phyloP scores from a whole-genome alignment of 2,797 vertebrate genomes.

The Galagoides demidoff region DNA sequence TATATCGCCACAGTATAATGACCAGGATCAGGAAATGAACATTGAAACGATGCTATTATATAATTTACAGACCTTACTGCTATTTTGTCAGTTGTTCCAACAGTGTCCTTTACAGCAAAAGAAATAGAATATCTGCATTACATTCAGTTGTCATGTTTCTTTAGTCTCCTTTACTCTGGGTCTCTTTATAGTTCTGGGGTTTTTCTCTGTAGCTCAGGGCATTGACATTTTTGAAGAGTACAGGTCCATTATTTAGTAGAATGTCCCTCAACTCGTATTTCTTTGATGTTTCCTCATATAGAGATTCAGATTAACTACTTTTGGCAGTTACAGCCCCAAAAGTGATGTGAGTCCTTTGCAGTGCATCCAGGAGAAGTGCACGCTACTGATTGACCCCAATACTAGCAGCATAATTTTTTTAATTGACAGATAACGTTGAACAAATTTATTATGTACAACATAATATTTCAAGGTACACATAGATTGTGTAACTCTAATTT shows the following conservation, averaged over 20 bases:
- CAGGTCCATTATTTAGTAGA: neutral
- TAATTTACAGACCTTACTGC: neutral
- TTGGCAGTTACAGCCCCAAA: neutral
- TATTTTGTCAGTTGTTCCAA: neutral
- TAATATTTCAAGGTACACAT: neutral
- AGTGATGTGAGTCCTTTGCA: neutral
- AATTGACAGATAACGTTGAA: neutral
- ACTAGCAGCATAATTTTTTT: neutral
- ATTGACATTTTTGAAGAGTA: neutral
- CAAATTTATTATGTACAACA: neutral
- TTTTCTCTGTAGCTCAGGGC: neutral
- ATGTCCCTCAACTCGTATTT: neutral
- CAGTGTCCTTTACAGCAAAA: neutral
- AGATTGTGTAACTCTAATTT: neutral
- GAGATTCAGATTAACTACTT: neutral
- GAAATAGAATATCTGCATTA: neutral
- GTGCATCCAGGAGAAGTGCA: neutral
- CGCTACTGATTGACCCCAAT: neutral
- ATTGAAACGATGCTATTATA: neutral
- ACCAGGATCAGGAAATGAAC: neutral
- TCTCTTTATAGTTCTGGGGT: neutral
- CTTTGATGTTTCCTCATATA: neutral
- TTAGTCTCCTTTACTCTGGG: neutral
- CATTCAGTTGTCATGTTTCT: neutral
- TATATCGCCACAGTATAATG: neutral